phyloP scores from a whole-genome alignment of 1,140 invertebrate species.

The Sipha flava region DNA sequence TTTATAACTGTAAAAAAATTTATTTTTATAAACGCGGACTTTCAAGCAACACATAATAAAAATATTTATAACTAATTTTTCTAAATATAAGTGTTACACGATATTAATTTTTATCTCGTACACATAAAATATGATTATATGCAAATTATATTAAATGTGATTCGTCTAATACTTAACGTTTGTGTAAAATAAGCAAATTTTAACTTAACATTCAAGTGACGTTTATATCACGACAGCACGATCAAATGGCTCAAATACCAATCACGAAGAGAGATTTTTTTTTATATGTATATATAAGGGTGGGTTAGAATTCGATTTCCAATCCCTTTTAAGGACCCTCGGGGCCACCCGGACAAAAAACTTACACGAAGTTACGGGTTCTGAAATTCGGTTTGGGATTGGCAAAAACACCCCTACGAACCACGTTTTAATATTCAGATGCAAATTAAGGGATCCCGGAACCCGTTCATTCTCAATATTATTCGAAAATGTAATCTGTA shows the following conservation, averaged over 20 bases:
- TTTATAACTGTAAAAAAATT: too few species aligned
- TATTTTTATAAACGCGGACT: too few species aligned
- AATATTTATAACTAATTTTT: too few species aligned
- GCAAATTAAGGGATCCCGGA: conserved; percentile 18
- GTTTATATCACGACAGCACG: too few species aligned
- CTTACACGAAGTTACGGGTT: background rate
- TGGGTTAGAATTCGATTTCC: conserved; percentile 10
- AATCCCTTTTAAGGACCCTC: background rate
- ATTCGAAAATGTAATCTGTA: conserved; percentile 23
- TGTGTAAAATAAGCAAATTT: too few species aligned
- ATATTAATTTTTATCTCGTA: too few species aligned
- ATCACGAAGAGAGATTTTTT: background rate
- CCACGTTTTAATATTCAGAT: conserved; percentile 28
- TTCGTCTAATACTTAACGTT: too few species aligned
- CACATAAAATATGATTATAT: too few species aligned
- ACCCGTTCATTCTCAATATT: background rate
- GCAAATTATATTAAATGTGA: too few species aligned
- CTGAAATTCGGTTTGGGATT: conserved; percentile 11
- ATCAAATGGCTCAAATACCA: conserved; percentile 25
- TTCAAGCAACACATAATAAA: too few species aligned
- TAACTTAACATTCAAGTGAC: too few species aligned
- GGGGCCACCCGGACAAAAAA: background rate
- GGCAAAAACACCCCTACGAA: conserved; percentile 13
- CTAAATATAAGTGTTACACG: too few species aligned
- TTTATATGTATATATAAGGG: background rate